Base-by-base conservation (phyloP, 2,888 invertebrate species). In the Clunio marinus region DNA sequence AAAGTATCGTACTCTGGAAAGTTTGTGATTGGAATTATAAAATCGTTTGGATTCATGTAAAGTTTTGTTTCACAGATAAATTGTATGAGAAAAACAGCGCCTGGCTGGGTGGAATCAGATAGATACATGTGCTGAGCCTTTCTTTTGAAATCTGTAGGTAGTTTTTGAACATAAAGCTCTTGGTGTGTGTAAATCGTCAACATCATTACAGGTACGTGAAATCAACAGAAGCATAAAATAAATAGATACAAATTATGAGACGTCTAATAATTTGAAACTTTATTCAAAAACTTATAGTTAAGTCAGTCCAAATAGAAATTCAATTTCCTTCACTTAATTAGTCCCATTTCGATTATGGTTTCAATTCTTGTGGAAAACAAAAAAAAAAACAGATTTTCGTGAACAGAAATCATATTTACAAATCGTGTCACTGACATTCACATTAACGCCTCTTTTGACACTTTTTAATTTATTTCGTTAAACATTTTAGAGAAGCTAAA, bases 121-220 rank as follows among this genome's bases (percentile, higher is more conserved):
- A 84, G 88, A 46, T 99, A 99, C 93, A 70, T 99, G 99, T 78
- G 88, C 89, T 66, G 84, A 91, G 70, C 99, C 99, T 22, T 99
- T 99, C 81, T 98, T 98, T 80, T 99, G 99, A 99, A 99, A 99
- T 80, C 85, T 99, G 65, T 86, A 92, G 71, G 94, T 93, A 10
- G 99, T 99, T 97, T 95, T 98, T 91, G 95, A 97, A 79, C 93
- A 93, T 80, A 89, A 63, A 37, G 51, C 68, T 37, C 41, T 68
- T 25, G 68, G n/a, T n/a, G n/a, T n/a, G 68, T 20, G 58, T 68
- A 3, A 58, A 58, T 24, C 87, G 96, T 67, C 93, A 93, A 77
- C 93, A 93, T 80, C 93, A 93, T 80, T 94, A 55, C 66, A 66
- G 66, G 55, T 63, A 63, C n/a, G 15, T 45, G 45, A n/a, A 45